These are phyloP conservation scores for Saguinus oedipus DNA, from an alignment of 2,797 vertebrate species.

Conservation along the genomic window DNA sequence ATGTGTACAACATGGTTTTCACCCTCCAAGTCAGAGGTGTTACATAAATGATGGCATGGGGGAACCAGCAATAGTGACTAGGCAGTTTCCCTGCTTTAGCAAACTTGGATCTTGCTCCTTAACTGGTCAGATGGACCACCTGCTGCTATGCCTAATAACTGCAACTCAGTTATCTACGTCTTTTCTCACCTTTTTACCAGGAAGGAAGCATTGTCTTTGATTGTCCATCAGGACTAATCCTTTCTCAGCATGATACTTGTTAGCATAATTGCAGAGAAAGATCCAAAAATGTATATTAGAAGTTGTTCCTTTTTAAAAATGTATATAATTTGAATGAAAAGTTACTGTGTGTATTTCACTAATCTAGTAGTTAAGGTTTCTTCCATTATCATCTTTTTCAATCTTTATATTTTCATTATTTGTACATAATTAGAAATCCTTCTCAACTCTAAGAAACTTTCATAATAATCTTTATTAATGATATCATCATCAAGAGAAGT, in stretches of 20 bases:
- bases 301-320: slow-evolving; percentile 78
- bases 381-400: slow-evolving; percentile 46
- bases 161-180: slow-evolving; percentile 80
- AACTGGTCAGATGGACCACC: slow-evolving; percentile 82
- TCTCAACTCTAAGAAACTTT: slow-evolving; percentile 63
- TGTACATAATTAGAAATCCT: slow-evolving; percentile 71
- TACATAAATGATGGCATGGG: slow-evolving; percentile 83
- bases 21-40: slow-evolving; percentile 82
- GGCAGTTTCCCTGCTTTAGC: slow-evolving; percentile 82
- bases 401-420: slow-evolving; percentile 74
- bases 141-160: slow-evolving; percentile 85
- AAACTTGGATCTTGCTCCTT: slow-evolving; percentile 79
- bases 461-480: slow-evolving; percentile 61
- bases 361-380: slow-evolving; percentile 78
- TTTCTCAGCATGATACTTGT: slow-evolving; percentile 87
- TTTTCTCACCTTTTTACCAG: slow-evolving; percentile 87
- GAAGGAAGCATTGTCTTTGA: slow-evolving; percentile 87
- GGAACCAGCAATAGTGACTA: slow-evolving; percentile 82
- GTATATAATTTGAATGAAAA: slow-evolving; percentile 84
- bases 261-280: slow-evolving; percentile 89
- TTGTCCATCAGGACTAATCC: slow-evolving; percentile 89
- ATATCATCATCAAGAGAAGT: slow-evolving; percentile 69
- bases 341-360: slow-evolving; percentile 79
- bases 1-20: slow-evolving; percentile 84
- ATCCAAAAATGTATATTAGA: slow-evolving; percentile 85